Base-by-base conservation (phyloP, 2,888 invertebrate species). In the Drosophila anomelani region DNA sequence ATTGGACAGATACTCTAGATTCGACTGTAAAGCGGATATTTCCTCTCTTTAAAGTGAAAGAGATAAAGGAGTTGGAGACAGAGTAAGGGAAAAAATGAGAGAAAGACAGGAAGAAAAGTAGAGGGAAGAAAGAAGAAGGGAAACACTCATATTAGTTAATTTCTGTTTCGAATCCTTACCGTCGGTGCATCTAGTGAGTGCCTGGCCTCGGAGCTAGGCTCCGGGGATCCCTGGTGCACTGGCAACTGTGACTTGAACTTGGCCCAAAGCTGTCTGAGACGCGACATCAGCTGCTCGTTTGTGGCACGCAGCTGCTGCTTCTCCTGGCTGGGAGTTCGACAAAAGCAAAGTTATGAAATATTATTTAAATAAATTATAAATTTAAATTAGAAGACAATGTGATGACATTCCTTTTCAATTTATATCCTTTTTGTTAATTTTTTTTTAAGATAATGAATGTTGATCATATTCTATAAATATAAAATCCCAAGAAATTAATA, bases 1-100 rank as follows among this genome's bases (percentile, higher is more conserved):
- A 89, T 91, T 92, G 38, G 92, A 91, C 81, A 93, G 89, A 89
- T 91, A 92, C 77, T 93, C 93, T 91, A 93, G 92, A 90, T 93
- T 93, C 79, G 93, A 91, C 85, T 93, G 93, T 79, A 93, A 84
- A 83, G 91, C 89, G 72, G 92, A 92, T 91, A 93, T 92, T 90
- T 93, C 93, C 91, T 91, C 91, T 90, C 93, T 93, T 59, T 15
- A 0, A 1, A 17, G 23, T 9, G 23, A 15, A 9, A 17, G 61
- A 55, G 8, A 26, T 20, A 10, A 12, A 44, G 23, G 13, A 53
- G 9, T 58, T 7, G 2, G 26, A 41, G 26, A 51, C 15, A 54
- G 23, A 32, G 8, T 36, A 23, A n/a, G 46, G 5, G n/a, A 9
- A n/a, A 59, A 4, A 43, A n/a, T 20, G 20, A 64, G 36, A 60